Evolutionary conservation across 1,140 invertebrate genomes (phyloP), one percentile per base, ranked within the genome.

Genomic region (Sycophaga agraensis): DNA sequence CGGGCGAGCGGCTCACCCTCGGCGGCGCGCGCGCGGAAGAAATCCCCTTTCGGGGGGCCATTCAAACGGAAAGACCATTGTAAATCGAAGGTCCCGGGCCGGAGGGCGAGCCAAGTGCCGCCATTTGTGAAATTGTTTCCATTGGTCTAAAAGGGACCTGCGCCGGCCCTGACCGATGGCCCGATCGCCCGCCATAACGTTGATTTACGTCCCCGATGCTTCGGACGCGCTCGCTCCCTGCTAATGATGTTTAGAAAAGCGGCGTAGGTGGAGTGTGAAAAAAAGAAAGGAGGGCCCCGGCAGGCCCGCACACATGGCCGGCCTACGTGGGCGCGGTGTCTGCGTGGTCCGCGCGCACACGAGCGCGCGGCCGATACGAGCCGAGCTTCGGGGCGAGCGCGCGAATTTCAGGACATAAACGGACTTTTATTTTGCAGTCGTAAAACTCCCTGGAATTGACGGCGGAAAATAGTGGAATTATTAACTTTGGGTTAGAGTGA

Each of bases 121-220:
- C 61, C 54, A 63, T 63, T 57, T 63, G 61, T 63, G 61, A 63
- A 63, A 63, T 63, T 63, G 61, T 63, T 63, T 63, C 54, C 61
- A 63, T 63, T 63, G 54, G 61, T 63, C 48, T 63, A 63, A 63
- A 57, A 63, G 54, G n/a, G 48, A 63, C 54, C 61, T 63, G 53
- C 50, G 14, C 48, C 14, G 28, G 45, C 56, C 46, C 35, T 60
- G 58, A 60, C 58, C 58, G 49, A 60, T 60, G 58, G 54, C 49
- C 58, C 58, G 40, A 45, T 60, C 40, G 16, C 19, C 37, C 49
- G 35, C 48, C 57, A 59, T 60, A 53, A 45, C 48, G 26, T 53
- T 60, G 58, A 60, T 60, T 53, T 60, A 60, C 45, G 35, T 40
- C 24, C 24, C 54, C n/a, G 14, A 14, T 19, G 1, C n/a, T n/a